A percentile compares a stretch with the other conserved stretches of the same genome.
Conservation (phyloP, 2,113 vertebrate species). For the Nothocercus julius region DNA sequence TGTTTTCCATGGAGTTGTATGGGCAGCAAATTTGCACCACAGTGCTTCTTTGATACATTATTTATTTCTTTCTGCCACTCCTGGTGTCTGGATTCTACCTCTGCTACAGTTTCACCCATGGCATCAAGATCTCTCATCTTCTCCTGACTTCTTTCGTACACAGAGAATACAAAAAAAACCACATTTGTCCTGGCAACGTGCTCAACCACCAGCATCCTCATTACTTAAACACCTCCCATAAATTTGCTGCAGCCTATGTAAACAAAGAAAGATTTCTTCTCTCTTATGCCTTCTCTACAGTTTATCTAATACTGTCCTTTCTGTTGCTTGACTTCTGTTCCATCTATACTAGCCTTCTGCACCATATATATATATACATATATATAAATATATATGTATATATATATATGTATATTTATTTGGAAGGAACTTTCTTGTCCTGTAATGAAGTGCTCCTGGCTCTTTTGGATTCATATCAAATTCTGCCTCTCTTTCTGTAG, state of each 20-base stretch:
- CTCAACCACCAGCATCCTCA: not conserved
- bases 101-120: not conserved
- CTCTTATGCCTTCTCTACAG: not conserved
- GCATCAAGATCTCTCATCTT: conserved; percentile 30
- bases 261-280: not conserved
- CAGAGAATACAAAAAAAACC: not conserved
- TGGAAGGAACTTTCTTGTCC: not conserved
- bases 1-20: not conserved
- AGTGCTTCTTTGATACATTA: not conserved
- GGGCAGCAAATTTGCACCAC: not conserved
- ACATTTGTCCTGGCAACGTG: not conserved
- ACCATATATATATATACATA: not conserved
- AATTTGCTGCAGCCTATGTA: not conserved
- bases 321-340: not conserved
- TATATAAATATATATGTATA: not conserved
- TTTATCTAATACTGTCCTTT: not conserved
- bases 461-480: not conserved
- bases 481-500: not conserved
- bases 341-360: not conserved
- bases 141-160: not conserved
- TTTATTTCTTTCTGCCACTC: conserved; percentile 32
- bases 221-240: conserved; percentile 45
- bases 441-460: not conserved
- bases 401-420: not conserved
- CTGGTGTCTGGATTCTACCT: not conserved